These are phyloP conservation scores for Deroplatys truncata DNA, from an alignment of 2,888 invertebrate species.

Conservation along the genomic window DNA sequence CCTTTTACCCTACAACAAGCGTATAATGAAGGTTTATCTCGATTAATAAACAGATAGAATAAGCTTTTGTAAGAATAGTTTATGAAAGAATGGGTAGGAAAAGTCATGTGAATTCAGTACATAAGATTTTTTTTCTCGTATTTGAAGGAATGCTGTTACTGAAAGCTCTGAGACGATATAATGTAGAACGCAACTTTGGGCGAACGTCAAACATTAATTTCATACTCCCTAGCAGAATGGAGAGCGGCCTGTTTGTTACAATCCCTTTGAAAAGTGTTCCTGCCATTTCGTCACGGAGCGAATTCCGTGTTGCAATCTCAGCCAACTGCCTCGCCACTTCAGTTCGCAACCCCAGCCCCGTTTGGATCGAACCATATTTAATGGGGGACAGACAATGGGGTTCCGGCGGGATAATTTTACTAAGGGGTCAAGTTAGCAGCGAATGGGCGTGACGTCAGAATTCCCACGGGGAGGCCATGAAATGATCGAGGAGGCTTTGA, in stretches of 20 bases:
- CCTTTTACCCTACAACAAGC: too few species aligned
- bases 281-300: not conserved
- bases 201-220: too few species aligned
- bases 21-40: too few species aligned
- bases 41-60: too few species aligned
- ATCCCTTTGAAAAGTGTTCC: not conserved
- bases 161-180: too few species aligned
- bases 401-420: not conserved
- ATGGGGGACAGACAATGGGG: not conserved
- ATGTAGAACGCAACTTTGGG: not conserved
- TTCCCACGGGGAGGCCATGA: slow-evolving; percentile 1
- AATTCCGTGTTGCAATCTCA: not conserved
- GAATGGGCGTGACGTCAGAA: slow-evolving; percentile 6
- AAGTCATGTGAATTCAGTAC: too few species aligned
- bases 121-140: too few species aligned
- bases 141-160: too few species aligned
- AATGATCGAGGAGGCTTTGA: not conserved
- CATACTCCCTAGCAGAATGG: too few species aligned
- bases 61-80: too few species aligned
- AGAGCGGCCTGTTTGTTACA: not conserved
- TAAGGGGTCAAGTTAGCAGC: slow-evolving; percentile 5
- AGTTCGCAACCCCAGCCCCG: not conserved
- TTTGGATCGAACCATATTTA: not conserved
- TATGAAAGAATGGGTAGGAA: too few species aligned
- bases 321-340: too few species aligned